Evolutionary conservation across 2,888 invertebrate genomes (phyloP).

Genomic region (Drosophila mimica): DNA sequence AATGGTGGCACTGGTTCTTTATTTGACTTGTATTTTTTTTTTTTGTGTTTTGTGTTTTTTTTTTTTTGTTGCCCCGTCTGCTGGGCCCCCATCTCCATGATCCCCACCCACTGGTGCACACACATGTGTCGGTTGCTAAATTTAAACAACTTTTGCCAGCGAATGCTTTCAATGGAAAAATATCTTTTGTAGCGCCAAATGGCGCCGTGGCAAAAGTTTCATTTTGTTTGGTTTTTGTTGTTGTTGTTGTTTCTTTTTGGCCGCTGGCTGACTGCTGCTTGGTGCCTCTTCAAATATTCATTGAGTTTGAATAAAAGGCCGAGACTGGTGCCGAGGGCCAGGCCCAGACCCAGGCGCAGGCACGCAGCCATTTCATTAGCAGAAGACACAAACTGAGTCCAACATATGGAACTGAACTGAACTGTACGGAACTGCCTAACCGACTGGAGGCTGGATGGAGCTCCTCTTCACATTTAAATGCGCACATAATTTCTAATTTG

Average conservation of each 20-base stretch:
- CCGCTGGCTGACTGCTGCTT: conserved; percentile 25
- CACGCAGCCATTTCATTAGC: conserved; percentile 73
- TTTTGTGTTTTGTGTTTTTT: not conserved
- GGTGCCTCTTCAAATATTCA: conserved; percentile 76
- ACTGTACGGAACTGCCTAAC: conserved; percentile 19
- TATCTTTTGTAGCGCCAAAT: conserved; percentile 78
- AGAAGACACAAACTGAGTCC: conserved; percentile 37
- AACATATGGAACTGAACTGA: conserved; percentile 70
- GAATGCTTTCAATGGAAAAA: conserved; percentile 76
- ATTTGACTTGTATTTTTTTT: conserved; percentile 4
- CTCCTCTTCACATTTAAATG: conserved; percentile 83
- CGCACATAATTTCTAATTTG: conserved; percentile 85
- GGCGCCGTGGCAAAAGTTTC: conserved; percentile 75
- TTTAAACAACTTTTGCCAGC: conserved; percentile 73
- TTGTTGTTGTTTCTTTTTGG: conserved; percentile 6
- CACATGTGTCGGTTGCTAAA: conserved; percentile 72
- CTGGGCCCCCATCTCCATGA: conserved; percentile 9
- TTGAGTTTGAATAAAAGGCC: conserved; percentile 78
- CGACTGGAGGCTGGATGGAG: conserved; percentile 32
- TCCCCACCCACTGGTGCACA: conserved; percentile 59
- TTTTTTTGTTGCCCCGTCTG: conserved; percentile 12
- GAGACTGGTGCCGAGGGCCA: conserved; percentile 27
- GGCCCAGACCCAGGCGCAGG: conserved; percentile 15
- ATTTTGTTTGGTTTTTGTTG: conserved; percentile 49
- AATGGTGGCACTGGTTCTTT: conserved; percentile 55